Evolutionary conservation across 2,888 invertebrate species (phyloP).

Genomic region (Tryphoninae sp.): DNA sequence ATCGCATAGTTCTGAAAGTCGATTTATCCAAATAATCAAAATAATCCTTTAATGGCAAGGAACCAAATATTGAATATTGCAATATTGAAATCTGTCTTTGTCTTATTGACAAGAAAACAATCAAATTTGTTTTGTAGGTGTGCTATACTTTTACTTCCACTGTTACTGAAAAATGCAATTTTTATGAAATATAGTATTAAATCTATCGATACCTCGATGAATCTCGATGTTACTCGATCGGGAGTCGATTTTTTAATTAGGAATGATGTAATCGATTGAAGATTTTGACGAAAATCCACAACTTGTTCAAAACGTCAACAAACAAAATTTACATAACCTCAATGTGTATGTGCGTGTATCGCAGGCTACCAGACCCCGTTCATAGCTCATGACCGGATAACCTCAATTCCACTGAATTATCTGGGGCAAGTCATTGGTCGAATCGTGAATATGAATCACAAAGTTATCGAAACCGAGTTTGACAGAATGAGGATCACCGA

Average conservation of each 20-base stretch:
- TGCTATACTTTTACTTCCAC: not conserved
- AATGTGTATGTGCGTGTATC: not conserved
- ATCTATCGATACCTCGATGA: not conserved
- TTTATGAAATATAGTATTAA: not conserved
- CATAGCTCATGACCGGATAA: not conserved
- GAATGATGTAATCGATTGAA: too few species aligned
- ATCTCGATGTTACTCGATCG: not conserved
- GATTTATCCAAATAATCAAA: not conserved
- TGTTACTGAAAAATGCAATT: not conserved
- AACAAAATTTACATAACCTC: not conserved
- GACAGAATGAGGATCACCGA: not conserved
- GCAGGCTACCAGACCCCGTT: not conserved
- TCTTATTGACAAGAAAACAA: not conserved
- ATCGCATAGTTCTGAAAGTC: slow-evolving; percentile 34
- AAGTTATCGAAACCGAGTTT: not conserved
- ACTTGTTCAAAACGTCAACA: too few species aligned
- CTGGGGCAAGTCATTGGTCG: not conserved
- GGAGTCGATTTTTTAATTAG: not conserved
- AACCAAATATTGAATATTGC: not conserved
- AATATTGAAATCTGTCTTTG: not conserved
- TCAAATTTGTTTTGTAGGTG: not conserved
- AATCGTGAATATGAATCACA: not conserved
- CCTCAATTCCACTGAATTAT: not conserved
- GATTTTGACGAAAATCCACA: too few species aligned
- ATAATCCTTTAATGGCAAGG: not conserved